phyloP scores from a whole-genome alignment of 2,888 invertebrate genomes.

The Lepetodrilus schrolli region DNA sequence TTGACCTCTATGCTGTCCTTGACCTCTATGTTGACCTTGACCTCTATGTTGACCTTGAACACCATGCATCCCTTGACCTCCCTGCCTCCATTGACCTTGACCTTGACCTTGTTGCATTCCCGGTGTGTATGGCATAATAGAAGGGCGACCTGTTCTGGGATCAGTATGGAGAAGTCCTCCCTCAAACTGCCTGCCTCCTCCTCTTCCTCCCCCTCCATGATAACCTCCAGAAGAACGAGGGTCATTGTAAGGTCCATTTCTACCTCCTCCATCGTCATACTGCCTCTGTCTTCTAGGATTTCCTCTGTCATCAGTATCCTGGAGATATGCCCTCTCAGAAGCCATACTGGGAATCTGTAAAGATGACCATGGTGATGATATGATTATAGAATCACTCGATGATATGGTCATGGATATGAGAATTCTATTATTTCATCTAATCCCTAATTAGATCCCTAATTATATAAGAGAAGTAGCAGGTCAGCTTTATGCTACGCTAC shows the following conservation, averaged over 20 bases:
- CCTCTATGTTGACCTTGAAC: not conserved
- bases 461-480: too few relatives aligned
- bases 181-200: not conserved
- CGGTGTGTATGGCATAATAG: not conserved
- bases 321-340: not conserved
- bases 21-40: not conserved
- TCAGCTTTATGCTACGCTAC: too few relatives aligned
- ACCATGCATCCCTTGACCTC: not conserved
- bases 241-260: not conserved
- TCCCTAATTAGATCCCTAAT: too few relatives aligned
- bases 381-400: too few relatives aligned
- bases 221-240: not conserved
- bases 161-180: not conserved
- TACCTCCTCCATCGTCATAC: not conserved
- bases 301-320: not conserved
- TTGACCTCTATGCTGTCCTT: not conserved
- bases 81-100: slow-evolving; percentile 15
- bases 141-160: not conserved
- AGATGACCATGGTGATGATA: too few relatives aligned
- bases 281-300: not conserved
- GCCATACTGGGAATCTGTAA: too few relatives aligned
- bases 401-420: too few relatives aligned
- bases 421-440: too few relatives aligned
- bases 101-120: slow-evolving; percentile 6
- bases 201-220: not conserved